Conservation (phyloP, 2,888 invertebrate genomes). For the Linnaemya tessellans region DNA sequence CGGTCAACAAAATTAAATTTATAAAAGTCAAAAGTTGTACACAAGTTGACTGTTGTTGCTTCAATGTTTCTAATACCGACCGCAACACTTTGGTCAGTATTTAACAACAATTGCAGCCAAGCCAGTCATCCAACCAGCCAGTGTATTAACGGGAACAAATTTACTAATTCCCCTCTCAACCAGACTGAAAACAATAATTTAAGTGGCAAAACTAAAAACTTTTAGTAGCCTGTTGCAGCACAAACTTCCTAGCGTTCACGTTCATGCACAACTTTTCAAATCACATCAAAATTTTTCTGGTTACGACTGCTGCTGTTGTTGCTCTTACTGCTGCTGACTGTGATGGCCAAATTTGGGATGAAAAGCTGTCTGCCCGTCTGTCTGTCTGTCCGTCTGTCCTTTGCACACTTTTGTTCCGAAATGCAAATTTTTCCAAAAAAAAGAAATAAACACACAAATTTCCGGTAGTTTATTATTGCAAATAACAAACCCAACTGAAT, state of each 20-base stretch:
- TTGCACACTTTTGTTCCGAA: conserved; percentile 32
- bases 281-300: conserved; percentile 26
- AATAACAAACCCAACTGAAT: conserved; percentile 54
- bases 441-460: conserved; percentile 66
- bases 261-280: conserved; percentile 8
- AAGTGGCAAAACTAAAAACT: conserved; percentile 24
- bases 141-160: conserved; percentile 36
- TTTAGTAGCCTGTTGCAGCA: conserved; percentile 43
- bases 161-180: conserved; percentile 1
- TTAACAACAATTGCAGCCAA: conserved; percentile 21
- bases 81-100: conserved; percentile 67
- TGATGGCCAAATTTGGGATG: conserved; percentile 38
- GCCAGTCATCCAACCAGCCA: neutral
- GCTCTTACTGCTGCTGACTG: conserved; percentile 31
- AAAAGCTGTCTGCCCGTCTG: neutral
- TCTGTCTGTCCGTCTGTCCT: neutral
- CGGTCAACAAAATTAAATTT: conserved; percentile 37
- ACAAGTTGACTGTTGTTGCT: conserved; percentile 7
- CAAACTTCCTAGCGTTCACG: neutral
- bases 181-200: conserved; percentile 13
- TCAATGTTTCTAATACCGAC: conserved; percentile 54
- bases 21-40: conserved; percentile 29
- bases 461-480: conserved; percentile 63
- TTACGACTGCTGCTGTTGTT: conserved; percentile 23
- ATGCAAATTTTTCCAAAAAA: conserved; percentile 51